Percentiles rank a stretch among this genome's conserved stretches.
Conservation (phyloP, 1,140 invertebrate genomes). For the Drosophila nigromelanica region DNA sequence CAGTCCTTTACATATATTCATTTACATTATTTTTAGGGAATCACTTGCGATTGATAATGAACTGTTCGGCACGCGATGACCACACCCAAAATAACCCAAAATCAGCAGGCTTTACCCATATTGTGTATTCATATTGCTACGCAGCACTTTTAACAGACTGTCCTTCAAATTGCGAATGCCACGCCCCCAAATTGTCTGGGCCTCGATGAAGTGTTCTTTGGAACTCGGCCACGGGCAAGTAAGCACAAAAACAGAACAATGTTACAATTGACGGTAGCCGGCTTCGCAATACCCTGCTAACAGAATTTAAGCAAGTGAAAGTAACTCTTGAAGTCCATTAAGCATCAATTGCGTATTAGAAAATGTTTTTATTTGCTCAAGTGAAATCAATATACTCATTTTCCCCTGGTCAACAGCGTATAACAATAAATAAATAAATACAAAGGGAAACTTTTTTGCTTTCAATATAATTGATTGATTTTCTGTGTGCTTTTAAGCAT, state of each 20-base stretch:
- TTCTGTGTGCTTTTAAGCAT: slow-evolving; percentile 20
- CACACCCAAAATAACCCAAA: background rate
- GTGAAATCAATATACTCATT: background rate
- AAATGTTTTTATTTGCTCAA: too few relatives aligned
- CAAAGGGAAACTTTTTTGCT: background rate
- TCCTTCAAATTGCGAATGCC: background rate
- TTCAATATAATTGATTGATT: slow-evolving; percentile 29
- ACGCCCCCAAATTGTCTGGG: background rate
- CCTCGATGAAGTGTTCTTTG: background rate
- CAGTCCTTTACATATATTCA: background rate
- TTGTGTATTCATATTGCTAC: background rate
- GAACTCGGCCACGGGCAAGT: background rate
- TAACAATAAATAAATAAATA: background rate
- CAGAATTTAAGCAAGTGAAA: too few relatives aligned
- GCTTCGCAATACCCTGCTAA: background rate
- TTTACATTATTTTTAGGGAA: background rate
- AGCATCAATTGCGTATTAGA: too few relatives aligned
- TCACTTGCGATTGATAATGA: background rate
- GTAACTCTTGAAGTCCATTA: too few relatives aligned
- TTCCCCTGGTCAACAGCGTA: background rate
- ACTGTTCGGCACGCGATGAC: background rate
- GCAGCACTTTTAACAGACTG: background rate
- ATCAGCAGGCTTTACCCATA: background rate
- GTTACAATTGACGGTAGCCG: background rate
- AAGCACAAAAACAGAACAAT: background rate